Evolutionary conservation across 2,113 vertebrate genomes (phyloP).

Genomic region (Theristicus caerulescens): DNA sequence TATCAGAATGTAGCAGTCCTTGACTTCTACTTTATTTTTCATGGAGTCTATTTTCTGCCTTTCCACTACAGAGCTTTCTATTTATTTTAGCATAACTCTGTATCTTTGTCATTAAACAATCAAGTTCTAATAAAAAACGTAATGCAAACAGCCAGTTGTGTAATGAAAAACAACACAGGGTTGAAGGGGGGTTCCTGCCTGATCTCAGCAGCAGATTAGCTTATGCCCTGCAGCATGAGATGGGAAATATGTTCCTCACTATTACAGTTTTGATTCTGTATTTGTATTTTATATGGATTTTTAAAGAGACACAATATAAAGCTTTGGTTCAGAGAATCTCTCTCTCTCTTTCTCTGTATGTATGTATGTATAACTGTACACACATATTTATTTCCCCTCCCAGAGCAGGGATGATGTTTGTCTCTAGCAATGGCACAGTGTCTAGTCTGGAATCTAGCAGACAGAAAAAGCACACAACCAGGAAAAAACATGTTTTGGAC

Average conservation of each 20-base stretch:
- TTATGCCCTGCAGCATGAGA: conserved; percentile 42
- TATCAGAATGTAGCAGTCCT: not conserved
- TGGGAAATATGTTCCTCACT: not conserved
- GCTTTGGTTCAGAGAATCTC: not conserved
- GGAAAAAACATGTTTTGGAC: not conserved
- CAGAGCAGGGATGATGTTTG: not conserved
- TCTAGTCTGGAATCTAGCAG: not conserved
- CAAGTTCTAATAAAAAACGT: conserved; percentile 48
- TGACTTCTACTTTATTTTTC: conserved; percentile 25
- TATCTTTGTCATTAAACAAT: conserved; percentile 61
- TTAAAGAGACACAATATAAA: conserved; percentile 7
- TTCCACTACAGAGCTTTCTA: not conserved
- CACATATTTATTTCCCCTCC: not conserved
- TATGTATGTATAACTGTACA: not conserved
- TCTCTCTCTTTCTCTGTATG: not conserved
- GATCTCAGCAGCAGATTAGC: conserved; percentile 49
- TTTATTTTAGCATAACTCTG: conserved; percentile 45
- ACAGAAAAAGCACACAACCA: not conserved
- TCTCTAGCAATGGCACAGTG: not conserved
- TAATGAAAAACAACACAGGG: conserved; percentile 52
- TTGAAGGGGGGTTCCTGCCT: conserved; percentile 12
- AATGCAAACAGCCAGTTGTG: conserved; percentile 47
- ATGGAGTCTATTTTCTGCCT: not conserved
- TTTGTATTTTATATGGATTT: conserved; percentile 33
- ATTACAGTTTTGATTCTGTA: not conserved